Evolutionary conservation across 2,888 invertebrate genomes (phyloP), one percentile per base, ranked within the genome.

Genomic region (Ditylenchus weischeri): DNA sequence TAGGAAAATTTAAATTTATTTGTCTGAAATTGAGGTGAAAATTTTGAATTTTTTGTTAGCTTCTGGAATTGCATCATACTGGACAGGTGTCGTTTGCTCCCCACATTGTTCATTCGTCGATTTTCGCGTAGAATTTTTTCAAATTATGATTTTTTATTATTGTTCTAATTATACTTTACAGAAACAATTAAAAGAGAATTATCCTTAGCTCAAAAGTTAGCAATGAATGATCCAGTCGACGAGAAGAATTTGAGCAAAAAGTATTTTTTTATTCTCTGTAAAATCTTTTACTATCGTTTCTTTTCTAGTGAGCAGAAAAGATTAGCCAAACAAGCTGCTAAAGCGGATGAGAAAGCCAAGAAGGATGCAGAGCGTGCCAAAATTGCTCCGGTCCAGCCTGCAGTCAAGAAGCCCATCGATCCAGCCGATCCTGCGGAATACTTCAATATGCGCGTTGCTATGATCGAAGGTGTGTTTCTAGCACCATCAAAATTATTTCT

Each of bases 291-390:
- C 49, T 66, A 66, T 15, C 67, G 36, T 63, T 35, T 8, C 69
- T 69, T 38, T 57, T 82, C 68, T 77, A 96, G 95, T 88, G 95
- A 96, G 86, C 86, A 91, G 76, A 98, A 98, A 86, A 88, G 95
- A 69, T 88, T 92, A 15, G 83, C 90, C 67, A 96, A 95, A 85
- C 90, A 91, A 11, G 92, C 93, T 83, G 90, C 93, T 84, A 95
- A 95, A 84, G 89, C 90, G 15, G 83, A 90, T 66, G 95, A 95
- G 86, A 90, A 95, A 84, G 89, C 90, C 15, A 90, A 92, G 83
- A 92, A 94, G 80, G 93, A 93, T 83, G 88, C 88, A 0, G 90
- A 90, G 79, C 92, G 91, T 81, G 72, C 69, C 11, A 51, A 48
- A 35, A 47, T 66, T 21, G 61, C 11, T 15, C 35, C 67, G 19